phyloP scores from a whole-genome alignment of 2,888 invertebrate genomes.

The Eilema sororculum region DNA sequence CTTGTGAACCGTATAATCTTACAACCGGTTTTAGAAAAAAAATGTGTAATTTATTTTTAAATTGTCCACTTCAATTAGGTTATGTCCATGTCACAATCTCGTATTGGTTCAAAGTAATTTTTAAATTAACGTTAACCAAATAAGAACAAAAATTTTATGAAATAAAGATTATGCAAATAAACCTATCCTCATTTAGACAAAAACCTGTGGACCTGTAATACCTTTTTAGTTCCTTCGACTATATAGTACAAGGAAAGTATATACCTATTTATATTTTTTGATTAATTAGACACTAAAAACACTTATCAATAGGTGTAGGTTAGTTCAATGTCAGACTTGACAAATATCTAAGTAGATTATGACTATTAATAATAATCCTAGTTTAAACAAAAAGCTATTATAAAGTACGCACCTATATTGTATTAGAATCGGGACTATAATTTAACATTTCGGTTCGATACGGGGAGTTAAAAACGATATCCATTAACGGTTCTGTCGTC shows the following conservation, averaged over 20 bases:
- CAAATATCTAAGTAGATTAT: not conserved
- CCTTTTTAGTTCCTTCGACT: too few relatives aligned
- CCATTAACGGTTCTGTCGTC: conserved; percentile 45
- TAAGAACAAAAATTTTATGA: too few relatives aligned
- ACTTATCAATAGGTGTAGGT: too few relatives aligned
- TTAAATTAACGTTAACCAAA: too few relatives aligned
- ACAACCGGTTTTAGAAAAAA: conserved; percentile 56
- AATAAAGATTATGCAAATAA: too few relatives aligned
- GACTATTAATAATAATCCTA: not conserved
- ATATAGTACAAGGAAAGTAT: too few relatives aligned
- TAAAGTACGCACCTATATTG: not conserved
- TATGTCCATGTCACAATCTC: not conserved
- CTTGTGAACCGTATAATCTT: conserved; percentile 54
- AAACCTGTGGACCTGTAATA: too few relatives aligned
- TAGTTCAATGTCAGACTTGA: not conserved
- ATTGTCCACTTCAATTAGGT: not conserved
- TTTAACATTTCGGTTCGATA: conserved; percentile 38
- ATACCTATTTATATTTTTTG: too few relatives aligned
- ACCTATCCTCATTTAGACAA: too few relatives aligned
- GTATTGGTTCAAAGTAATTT: not conserved
- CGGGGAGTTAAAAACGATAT: conserved; percentile 33
- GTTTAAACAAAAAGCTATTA: not conserved
- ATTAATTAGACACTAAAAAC: too few relatives aligned
- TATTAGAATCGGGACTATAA: conserved; percentile 31
- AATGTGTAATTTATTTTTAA: conserved; percentile 51